These are phyloP conservation scores for Nothoprocta pentlandii DNA, from an alignment of 2,113 vertebrate species.

Conservation along the genomic window DNA sequence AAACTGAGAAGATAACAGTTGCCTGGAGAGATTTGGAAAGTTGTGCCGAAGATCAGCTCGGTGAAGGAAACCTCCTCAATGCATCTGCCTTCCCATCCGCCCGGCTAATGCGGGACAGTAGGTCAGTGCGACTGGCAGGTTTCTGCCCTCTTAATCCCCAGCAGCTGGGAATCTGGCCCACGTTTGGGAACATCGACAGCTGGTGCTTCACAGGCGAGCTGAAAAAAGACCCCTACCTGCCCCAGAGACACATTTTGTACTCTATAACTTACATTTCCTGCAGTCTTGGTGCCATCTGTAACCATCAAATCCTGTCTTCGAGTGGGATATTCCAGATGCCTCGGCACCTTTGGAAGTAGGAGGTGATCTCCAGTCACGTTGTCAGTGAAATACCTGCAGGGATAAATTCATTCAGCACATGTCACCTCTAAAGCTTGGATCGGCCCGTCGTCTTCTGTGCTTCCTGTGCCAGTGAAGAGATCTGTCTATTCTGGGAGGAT, in stretches of 20 bases:
- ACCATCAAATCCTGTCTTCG: neutral
- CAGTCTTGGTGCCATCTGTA: neutral
- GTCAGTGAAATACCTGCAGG: neutral
- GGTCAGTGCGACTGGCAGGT: neutral
- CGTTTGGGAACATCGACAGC: neutral
- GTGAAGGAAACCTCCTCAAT: neutral
- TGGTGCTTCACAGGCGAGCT: neutral
- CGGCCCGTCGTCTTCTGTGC: neutral
- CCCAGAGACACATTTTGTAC: neutral
- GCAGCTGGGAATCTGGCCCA: neutral
- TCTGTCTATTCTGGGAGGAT: neutral
- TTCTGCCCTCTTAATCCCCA: neutral
- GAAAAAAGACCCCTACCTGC: neutral
- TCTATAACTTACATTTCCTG: neutral
- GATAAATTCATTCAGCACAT: neutral
- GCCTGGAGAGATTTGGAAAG: neutral
- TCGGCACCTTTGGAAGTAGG: neutral
- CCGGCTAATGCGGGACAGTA: neutral
- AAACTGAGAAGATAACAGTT: neutral
- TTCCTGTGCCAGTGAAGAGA: neutral
- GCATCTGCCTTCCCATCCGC: neutral
- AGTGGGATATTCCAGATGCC: neutral
- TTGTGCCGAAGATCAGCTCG: neutral
- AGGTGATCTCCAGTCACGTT: neutral
- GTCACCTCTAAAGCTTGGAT: neutral